Conservation (phyloP, 2,888 invertebrate species). For the Euzophera pinguis region DNA sequence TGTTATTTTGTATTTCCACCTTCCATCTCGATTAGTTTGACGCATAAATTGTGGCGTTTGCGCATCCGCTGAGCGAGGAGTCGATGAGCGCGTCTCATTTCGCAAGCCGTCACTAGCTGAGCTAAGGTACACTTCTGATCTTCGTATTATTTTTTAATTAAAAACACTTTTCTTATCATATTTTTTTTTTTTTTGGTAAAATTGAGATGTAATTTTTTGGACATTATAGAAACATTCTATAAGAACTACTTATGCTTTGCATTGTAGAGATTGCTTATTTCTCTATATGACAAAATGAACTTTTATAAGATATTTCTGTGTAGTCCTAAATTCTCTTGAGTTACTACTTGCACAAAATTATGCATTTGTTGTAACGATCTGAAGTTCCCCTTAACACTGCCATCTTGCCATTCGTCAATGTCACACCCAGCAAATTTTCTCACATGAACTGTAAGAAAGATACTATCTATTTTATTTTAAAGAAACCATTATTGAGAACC, state of each 20-base stretch:
- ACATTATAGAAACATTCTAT: too few species aligned
- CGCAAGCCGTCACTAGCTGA: conserved; percentile 17
- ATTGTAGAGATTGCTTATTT: too few species aligned
- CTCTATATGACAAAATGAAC: too few species aligned
- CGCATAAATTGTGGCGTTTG: conserved; percentile 43
- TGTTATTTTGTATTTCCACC: background rate
- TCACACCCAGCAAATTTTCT: conserved; percentile 52
- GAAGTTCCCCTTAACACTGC: conserved; percentile 21
- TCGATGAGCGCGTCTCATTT: background rate
- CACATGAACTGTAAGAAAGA: conserved; percentile 60
- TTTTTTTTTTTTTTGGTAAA: too few species aligned
- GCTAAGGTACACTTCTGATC: background rate
- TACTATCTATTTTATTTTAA: conserved; percentile 50
- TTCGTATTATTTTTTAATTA: background rate
- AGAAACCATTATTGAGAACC: conserved; percentile 57
- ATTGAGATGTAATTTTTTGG: too few species aligned
- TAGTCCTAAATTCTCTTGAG: too few species aligned
- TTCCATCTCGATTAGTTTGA: conserved; percentile 38
- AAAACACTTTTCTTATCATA: too few species aligned
- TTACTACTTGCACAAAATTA: too few species aligned
- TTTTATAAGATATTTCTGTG: too few species aligned
- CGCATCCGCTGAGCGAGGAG: conserved; percentile 20
- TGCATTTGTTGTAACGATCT: background rate
- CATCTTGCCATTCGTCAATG: conserved; percentile 57
- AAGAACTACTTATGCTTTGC: too few species aligned